phyloP scores from a whole-genome alignment of 2,113 vertebrate species.

The Gobiocypris rarus region DNA sequence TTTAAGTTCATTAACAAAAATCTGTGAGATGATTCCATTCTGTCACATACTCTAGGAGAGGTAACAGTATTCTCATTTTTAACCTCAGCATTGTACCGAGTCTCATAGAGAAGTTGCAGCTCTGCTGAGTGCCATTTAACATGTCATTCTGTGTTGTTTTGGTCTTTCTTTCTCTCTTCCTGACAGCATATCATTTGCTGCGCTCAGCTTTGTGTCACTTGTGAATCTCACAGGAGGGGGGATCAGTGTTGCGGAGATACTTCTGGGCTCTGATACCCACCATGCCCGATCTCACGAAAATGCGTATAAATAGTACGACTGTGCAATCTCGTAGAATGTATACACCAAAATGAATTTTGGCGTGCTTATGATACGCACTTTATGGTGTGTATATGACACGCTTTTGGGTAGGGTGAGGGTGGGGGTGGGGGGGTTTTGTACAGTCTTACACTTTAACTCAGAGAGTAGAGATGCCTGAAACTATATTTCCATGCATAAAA shows the following conservation, averaged over 20 bases:
- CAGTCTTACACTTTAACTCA: constrained; percentile 68
- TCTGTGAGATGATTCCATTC: not conserved
- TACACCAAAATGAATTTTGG: no score
- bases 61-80: not conserved
- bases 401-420: no score
- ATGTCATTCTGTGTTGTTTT: not conserved
- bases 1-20: no score
- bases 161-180: constrained; percentile 9
- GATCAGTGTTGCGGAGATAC: not conserved
- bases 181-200: constrained; percentile 4
- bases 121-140: not conserved
- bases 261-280: not conserved
- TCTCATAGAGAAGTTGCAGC: not conserved
- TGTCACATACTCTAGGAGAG: not conserved
- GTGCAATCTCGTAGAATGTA: no score
- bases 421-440: no score
- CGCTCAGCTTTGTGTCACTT: constrained; percentile 1
- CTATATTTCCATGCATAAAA: constrained; percentile 68
- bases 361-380: no score
- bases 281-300: no score
- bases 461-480: constrained; percentile 39
- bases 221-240: constrained; percentile 16
- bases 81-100: not conserved
- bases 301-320: no score
- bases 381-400: no score